These are phyloP conservation scores for Melanotaenia parkinsoni DNA, from an alignment of 2,797 vertebrate genomes.

Conservation along the genomic window DNA sequence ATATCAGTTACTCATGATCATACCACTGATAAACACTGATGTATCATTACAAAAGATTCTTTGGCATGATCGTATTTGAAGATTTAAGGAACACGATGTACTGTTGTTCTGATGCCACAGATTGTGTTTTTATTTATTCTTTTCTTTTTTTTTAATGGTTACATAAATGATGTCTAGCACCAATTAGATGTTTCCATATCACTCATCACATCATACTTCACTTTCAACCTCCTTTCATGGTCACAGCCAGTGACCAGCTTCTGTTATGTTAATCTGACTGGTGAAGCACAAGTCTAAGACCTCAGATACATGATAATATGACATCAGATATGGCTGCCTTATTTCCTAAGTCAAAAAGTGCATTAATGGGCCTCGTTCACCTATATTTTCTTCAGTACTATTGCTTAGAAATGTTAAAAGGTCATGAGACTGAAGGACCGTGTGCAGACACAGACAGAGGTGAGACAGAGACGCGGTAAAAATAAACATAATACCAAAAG, in stretches of 20 bases:
- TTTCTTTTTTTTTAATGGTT: background rate
- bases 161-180: background rate
- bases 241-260: background rate
- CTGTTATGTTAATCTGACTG: background rate
- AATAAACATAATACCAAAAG: too few species aligned
- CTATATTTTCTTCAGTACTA: background rate
- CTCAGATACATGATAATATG: too few species aligned
- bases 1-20: constrained; percentile 2
- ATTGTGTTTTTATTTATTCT: background rate
- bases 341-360: background rate
- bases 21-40: background rate
- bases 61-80: background rate
- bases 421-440: background rate
- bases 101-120: background rate
- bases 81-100: background rate
- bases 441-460: too few species aligned
- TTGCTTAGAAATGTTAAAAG: background rate
- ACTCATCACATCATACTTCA: background rate
- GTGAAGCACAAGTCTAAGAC: too few species aligned
- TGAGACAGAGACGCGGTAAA: too few species aligned
- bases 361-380: background rate
- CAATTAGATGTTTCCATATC: background rate
- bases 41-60: background rate
- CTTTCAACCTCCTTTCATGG: background rate
- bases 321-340: background rate